Conservation (phyloP, 2,113 vertebrate species). For the Salvelinus fontinalis region DNA sequence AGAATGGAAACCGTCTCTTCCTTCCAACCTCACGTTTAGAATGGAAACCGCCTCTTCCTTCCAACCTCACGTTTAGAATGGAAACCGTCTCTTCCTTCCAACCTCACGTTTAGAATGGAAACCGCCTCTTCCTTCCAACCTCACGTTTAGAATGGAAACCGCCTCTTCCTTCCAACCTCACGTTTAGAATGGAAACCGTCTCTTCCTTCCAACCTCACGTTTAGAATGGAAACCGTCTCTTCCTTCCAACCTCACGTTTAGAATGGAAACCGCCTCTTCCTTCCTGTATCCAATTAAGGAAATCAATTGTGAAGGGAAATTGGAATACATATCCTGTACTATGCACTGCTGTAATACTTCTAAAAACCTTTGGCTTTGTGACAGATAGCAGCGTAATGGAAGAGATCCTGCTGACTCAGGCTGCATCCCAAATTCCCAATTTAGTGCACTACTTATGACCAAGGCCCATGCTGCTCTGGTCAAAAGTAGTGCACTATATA, state of each 20-base stretch:
- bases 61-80: background rate
- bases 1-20: background rate
- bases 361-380: slow-evolving; percentile 13
- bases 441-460: background rate
- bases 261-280: background rate
- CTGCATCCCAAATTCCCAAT: background rate
- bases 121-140: background rate
- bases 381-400: slow-evolving; percentile 20
- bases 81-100: background rate
- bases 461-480: background rate
- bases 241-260: background rate
- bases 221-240: background rate
- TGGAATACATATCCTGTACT: slow-evolving; percentile 7
- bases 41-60: background rate
- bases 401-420: slow-evolving; percentile 6
- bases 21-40: background rate
- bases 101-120: background rate
- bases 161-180: background rate
- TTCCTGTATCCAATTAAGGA: slow-evolving; percentile 28
- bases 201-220: background rate
- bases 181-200: background rate
- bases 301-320: slow-evolving; percentile 25
- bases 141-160: background rate
- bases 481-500: no score
- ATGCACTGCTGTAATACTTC: slow-evolving; percentile 25